Evolutionary conservation across 2,113 vertebrate species (phyloP), one percentile per base, ranked within the genome.

Genomic region (Phalacrocorax pelagicus): DNA sequence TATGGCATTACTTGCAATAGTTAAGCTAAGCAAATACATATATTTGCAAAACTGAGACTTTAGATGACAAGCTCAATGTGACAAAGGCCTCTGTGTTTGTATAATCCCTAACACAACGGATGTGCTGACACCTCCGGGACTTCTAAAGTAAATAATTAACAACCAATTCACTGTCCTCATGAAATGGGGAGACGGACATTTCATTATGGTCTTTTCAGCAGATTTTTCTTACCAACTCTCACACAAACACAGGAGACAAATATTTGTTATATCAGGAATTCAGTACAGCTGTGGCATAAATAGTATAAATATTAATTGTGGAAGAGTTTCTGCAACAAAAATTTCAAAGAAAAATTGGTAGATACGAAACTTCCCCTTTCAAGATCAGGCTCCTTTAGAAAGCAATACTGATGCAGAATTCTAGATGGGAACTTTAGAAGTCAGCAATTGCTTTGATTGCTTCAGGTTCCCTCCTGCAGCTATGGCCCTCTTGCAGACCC

Each of bases 41-140:
- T 14, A 18, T 87, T 85, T 93, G 84, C 65, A 74, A 62, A 79
- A 26, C 32, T n/a, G 38, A 18, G 57, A 47, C n/a, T 85, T 46
- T 6, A 49, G 42, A 40, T 54, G 63, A 79, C 63, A 61, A 89
- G 23, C 22, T 62, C 65, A 47, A 22, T 0, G 16, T 11, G 67
- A 38, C 0, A 0, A 69, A 62, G 8, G 44, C 15, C 26, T 32
- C 27, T 27, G 8, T 72, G 38, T 54, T 23, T 52, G 46, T 17
- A 36, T 36, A 40, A 59, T 9, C 38, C 47, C 26, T 32, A 82
- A 51, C 38, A 44, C 22, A 51, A 26, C 4, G 11, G 38, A 59
- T 55, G 22, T 0, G 0, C n/a, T 51, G 36, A 34, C 73, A 71
- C 47, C 1, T 47, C 47, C 0, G 0, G 20, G 32, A 62, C 8